Conservation (phyloP, 64 coral and sea anemone genomes). For the Acropora tenuis region DNA sequence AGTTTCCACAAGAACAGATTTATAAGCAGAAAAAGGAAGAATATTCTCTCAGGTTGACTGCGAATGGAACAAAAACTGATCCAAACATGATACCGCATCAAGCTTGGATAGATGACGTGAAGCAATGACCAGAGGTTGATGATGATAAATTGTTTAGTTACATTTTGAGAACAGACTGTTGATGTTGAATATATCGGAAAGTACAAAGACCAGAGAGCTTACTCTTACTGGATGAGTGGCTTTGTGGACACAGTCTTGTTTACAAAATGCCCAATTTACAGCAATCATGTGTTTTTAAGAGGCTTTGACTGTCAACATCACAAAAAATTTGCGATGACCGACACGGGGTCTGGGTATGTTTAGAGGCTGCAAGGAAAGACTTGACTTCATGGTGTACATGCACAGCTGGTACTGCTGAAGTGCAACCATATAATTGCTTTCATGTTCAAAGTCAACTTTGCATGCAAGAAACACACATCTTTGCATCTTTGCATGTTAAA, state of each 20-base stretch:
- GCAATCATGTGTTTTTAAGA: conserved; percentile 35
- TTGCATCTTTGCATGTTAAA: no score
- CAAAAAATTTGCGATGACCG: conserved; percentile 29
- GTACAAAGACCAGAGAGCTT: conserved; percentile 37
- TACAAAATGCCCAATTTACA: conserved; percentile 14
- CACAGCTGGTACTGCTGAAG: no score
- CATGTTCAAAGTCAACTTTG: no score
- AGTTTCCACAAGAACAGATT: neutral
- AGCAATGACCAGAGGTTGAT: conserved; percentile 50
- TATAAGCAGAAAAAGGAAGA: conserved; percentile 26
- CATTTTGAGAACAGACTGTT: conserved; percentile 31
- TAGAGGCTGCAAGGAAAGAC: no score
- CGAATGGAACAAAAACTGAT: conserved; percentile 40
- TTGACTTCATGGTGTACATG: no score
- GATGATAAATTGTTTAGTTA: conserved; percentile 38
- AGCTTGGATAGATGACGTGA: conserved; percentile 32
- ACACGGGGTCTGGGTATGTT: conserved; percentile 35
- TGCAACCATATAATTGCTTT: no score
- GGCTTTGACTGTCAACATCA: conserved; percentile 4
- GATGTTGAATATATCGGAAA: conserved; percentile 7
- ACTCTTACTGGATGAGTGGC: conserved; percentile 65
- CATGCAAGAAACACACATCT: no score
- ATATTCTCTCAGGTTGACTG: conserved; percentile 11
- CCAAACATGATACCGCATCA: conserved; percentile 24
- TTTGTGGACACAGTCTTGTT: conserved; percentile 52